These are phyloP conservation scores for Calameuta pallipes DNA, from an alignment of 2,888 invertebrate genomes.

Conservation along the genomic window DNA sequence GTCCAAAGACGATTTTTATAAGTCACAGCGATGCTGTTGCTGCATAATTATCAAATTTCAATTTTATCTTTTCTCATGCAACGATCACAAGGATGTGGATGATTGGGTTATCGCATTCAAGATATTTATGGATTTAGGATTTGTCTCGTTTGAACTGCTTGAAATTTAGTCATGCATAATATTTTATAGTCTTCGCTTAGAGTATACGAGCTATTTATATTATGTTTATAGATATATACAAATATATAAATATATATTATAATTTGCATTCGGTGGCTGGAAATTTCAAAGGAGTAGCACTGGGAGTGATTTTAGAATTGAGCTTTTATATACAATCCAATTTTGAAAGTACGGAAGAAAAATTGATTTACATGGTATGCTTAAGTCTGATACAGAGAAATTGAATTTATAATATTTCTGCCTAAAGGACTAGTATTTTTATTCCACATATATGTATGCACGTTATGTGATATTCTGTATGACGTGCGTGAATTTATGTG, in stretches of 20 bases:
- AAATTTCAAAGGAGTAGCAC: not conserved
- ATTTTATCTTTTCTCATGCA: not conserved
- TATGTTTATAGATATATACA: not conserved
- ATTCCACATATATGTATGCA: constrained; percentile 10
- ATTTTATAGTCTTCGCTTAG: not conserved
- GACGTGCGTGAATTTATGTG: constrained; percentile 13
- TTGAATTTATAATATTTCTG: constrained; percentile 15
- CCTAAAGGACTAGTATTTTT: constrained; percentile 15
- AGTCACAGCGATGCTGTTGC: not conserved
- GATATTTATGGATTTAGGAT: not conserved
- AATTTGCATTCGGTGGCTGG: not conserved
- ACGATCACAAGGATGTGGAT: not conserved
- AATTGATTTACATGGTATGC: not conserved
- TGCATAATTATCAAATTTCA: not conserved
- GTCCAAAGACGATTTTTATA: not conserved
- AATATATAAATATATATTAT: not conserved
- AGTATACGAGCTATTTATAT: not conserved
- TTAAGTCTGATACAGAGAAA: not conserved
- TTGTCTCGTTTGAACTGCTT: not conserved
- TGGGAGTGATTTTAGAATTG: not conserved
- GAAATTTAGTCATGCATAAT: not conserved
- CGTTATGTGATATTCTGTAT: constrained; percentile 20
- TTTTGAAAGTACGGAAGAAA: not conserved
- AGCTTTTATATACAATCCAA: not conserved
- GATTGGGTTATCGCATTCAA: not conserved